These are phyloP conservation scores for Aphelenchoides fujianensis DNA, from an alignment of 1,140 invertebrate genomes.

Conservation along the genomic window DNA sequence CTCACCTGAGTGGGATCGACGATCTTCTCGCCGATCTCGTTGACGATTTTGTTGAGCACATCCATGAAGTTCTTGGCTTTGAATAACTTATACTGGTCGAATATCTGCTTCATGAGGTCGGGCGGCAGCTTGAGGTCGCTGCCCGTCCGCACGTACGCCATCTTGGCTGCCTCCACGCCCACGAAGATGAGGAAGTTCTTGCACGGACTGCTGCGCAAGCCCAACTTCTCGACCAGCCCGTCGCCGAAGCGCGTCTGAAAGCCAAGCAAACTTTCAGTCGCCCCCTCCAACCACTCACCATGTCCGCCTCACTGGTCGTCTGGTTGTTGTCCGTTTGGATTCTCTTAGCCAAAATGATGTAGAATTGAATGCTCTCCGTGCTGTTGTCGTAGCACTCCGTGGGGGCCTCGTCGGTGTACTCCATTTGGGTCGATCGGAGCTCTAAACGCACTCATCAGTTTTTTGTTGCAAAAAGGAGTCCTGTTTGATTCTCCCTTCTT, in stretches of 20 bases:
- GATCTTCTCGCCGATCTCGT: constrained; percentile 54
- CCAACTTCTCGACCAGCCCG: constrained; percentile 42
- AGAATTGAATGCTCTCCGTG: constrained; percentile 48
- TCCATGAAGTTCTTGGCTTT: constrained; percentile 57
- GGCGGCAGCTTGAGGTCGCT: constrained; percentile 47
- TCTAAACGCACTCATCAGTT: constrained; percentile 28
- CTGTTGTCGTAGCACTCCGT: constrained; percentile 39
- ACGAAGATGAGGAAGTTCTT: constrained; percentile 55
- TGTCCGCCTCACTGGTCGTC: constrained; percentile 43
- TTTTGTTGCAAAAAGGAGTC: background rate
- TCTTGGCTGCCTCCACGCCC: constrained; percentile 52
- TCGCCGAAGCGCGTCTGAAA: constrained; percentile 52
- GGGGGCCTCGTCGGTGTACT: constrained; percentile 49
- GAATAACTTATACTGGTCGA: constrained; percentile 52
- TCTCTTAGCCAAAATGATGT: constrained; percentile 48
- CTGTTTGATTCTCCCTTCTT: background rate
- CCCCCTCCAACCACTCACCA: constrained; percentile 33
- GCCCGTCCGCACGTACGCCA: constrained; percentile 55
- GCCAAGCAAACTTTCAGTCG: background rate
- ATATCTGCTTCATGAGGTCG: constrained; percentile 49
- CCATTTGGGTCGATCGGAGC: constrained; percentile 38
- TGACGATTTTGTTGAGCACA: constrained; percentile 52
- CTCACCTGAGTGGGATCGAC: constrained; percentile 30
- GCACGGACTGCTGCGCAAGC: constrained; percentile 34
- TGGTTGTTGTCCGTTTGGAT: constrained; percentile 50